phyloP scores from a whole-genome alignment of 2,797 vertebrate species.

The Coregonus ussuriensis region DNA sequence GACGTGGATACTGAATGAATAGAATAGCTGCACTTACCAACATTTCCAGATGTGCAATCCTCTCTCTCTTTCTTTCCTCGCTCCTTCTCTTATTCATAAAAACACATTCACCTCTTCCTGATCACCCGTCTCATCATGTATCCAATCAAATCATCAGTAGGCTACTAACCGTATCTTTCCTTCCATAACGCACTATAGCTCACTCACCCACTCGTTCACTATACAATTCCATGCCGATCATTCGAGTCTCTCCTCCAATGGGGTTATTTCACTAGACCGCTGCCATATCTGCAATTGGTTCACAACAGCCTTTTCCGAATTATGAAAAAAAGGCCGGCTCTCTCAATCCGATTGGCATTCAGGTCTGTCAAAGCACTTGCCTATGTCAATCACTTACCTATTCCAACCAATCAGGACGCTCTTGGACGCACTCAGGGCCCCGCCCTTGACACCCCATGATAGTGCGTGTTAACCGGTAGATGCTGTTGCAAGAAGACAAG shows the following conservation, averaged over 20 bases:
- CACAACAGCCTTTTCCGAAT: conserved; percentile 21
- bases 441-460: too few relatives aligned
- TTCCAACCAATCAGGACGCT: too few relatives aligned
- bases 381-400: too few relatives aligned
- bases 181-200: conserved; percentile 19
- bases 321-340: too few relatives aligned
- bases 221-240: conserved; percentile 67
- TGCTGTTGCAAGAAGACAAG: too few relatives aligned
- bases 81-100: conserved; percentile 20
- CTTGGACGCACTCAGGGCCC: too few relatives aligned
- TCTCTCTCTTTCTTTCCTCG: conserved; percentile 28
- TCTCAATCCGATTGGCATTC: too few relatives aligned
- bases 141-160: not conserved
- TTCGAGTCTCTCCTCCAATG: conserved; percentile 76
- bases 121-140: conserved; percentile 21
- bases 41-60: conserved; percentile 27
- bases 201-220: conserved; percentile 57
- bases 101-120: conserved; percentile 14
- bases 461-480: too few relatives aligned
- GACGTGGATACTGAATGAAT: not conserved
- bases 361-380: too few relatives aligned
- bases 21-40: conserved; percentile 41
- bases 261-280: conserved; percentile 49
- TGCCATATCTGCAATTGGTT: conserved; percentile 36
- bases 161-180: not conserved